Base-by-base conservation (phyloP, 2,888 invertebrate genomes). In the Xestia sexstrigata region DNA sequence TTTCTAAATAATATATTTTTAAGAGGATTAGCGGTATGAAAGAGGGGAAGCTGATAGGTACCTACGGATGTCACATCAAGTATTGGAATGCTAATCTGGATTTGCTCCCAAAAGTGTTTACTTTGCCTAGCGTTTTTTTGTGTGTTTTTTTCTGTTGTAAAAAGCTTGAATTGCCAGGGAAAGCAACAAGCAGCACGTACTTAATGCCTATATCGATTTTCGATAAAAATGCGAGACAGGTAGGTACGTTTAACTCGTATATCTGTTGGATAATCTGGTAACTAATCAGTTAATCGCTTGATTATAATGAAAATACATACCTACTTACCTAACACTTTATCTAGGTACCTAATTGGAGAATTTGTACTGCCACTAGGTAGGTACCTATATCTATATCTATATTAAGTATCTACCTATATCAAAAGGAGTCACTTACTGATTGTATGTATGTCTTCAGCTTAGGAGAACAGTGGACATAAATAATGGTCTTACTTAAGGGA, bases 281-380 rank as follows among this genome's bases (percentile, higher is more conserved):
- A 47, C 62, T 77, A 69, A 77, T 79, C 76, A 60, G 70, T n/a
- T 63, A 39, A 80, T 81, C 55, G 65, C 42, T n/a, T 11, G 65
- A 78, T 65, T 58, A 35, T 65, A 35, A 6, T 71, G 9, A 45
- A 17, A 70, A 62, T 62, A 70, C 35, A 62, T 63, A n/a, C n/a
- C n/a, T n/a, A n/a, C n/a, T n/a, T n/a, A n/a, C n/a, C n/a, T n/a
- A 63, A 45, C 26, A 45, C n/a, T 17, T 30, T 71, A 71, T 77
- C 45, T 71, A 55, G 11, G 30, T 30, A n/a, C n/a, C n/a, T n/a
- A 23, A 42, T 42, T 62, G 77, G 17, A 52, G 13, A 70, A 45
- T 70, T 26, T 45, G 70, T 30, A 20, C 15, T 60, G 60, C 30
- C 9, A 1, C 30, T 20, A 58, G 58, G 7, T 39, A 60, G 0